Evolutionary conservation across 2,888 invertebrate genomes (phyloP), one percentile per base, ranked within the genome.

Genomic region (Drosophila rubida): DNA sequence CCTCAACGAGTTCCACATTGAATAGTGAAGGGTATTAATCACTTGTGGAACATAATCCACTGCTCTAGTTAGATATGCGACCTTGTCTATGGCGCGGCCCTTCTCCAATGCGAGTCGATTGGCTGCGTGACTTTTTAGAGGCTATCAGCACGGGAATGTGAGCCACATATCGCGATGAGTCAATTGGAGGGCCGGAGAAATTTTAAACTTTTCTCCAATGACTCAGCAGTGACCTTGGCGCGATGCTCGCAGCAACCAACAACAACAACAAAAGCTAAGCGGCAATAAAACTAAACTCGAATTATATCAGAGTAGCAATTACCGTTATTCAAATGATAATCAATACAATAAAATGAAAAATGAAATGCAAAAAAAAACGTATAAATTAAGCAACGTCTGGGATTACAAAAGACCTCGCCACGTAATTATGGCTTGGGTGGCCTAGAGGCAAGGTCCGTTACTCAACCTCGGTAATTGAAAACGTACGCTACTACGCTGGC

Each of bases 401-500:
- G 49, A 80, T 80, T 77, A 83, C 75, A 61, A 49, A 64, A 72
- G 68, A 69, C 75, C 75, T 76, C 39, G 65, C 30, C 30, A 41
- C 44, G 60, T 68, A 70, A 74, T 70, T 66, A 55, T 57, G 46
- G 75, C 51, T 55, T 50, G 58, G 48, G 5, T 69, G 83, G 79
- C 74, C 83, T 81, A 79, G 80, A 70, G 55, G 59, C 69, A 41
- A 63, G 50, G 55, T 57, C 74, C 82, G 86, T 80, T 85, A 78
- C 51, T 49, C 69, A 82, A 69, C 86, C 82, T 85, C 70, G 79
- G 69, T 64, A 76, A 68, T 75, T 75, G 79, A 65, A 73, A 64
- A 60, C 69, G 59, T 49, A 41, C 32, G 39, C 7, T 30, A 32
- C 35, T n/a, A 14, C 32, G n/a, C 11, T 35, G 23, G 25, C 37